Conservation (phyloP, 2,113 vertebrate genomes). For the Poeciliopsis occidentalis region DNA sequence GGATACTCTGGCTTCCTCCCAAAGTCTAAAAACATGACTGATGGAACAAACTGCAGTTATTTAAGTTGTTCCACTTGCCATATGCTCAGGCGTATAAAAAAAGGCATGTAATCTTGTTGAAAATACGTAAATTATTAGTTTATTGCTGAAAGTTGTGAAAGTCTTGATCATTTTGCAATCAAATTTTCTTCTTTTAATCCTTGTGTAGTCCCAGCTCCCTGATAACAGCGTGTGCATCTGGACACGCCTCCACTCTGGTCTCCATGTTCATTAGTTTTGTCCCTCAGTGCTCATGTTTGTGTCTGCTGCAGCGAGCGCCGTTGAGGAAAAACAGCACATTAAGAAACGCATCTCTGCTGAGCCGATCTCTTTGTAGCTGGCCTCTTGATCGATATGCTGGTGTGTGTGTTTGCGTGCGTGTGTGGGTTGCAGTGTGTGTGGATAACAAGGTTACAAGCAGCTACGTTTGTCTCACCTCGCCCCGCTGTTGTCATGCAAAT, state of each 20-base stretch:
- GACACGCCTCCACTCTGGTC: background rate
- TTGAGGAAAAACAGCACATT: conserved; percentile 49
- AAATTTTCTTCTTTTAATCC: background rate
- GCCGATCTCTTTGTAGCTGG: conserved; percentile 22
- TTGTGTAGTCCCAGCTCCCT: background rate
- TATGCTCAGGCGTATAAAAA: too few relatives aligned
- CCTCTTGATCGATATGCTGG: conserved; percentile 47
- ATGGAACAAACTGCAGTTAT: too few relatives aligned
- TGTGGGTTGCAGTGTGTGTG: background rate
- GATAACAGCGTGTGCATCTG: background rate
- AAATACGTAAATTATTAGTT: background rate
- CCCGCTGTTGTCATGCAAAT: conserved; percentile 56
- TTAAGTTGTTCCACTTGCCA: too few relatives aligned
- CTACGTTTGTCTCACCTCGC: background rate
- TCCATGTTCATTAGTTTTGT: background rate
- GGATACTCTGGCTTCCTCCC: too few relatives aligned
- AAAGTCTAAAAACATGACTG: too few relatives aligned
- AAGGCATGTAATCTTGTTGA: too few relatives aligned
- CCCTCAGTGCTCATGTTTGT: background rate
- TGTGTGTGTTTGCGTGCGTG: background rate
- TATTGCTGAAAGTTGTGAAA: background rate
- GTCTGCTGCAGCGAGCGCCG: conserved; percentile 1
- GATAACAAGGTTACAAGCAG: conserved; percentile 10
- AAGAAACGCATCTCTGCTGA: conserved; percentile 54
- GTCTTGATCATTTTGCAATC: background rate